Evolutionary conservation across 2,888 invertebrate genomes (phyloP).

Genomic region (Brachyptera risi): DNA sequence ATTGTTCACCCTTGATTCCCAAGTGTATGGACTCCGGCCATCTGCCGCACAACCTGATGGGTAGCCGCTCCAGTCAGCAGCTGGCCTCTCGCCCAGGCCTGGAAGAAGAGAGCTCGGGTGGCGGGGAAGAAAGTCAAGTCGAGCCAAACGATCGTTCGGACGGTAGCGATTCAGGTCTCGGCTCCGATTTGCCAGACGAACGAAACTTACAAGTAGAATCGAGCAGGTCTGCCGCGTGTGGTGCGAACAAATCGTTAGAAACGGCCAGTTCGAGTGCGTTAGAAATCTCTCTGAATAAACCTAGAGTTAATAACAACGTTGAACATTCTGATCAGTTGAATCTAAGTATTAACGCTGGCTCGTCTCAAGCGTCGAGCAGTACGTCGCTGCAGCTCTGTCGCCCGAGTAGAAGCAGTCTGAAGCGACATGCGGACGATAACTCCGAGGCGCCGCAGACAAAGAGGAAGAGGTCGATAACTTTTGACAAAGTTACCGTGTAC

Average conservation of each 20-base stretch:
- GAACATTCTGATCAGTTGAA: neutral
- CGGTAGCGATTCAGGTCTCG: conserved; percentile 80
- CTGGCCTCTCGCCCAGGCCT: neutral
- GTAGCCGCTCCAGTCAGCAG: neutral
- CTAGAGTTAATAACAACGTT: neutral
- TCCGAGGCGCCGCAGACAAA: conserved; percentile 40
- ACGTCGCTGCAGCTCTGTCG: neutral
- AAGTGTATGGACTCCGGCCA: neutral
- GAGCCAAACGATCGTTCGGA: conserved; percentile 55
- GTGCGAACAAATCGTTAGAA: too few species aligned
- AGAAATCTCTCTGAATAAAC: conserved; percentile 32
- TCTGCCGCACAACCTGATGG: neutral
- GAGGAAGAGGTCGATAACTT: conserved; percentile 77
- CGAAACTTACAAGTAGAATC: conserved; percentile 11
- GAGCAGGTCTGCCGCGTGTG: neutral
- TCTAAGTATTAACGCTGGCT: neutral
- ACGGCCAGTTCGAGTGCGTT: conserved; percentile 31
- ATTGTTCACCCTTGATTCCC: neutral
- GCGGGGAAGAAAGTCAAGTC: conserved; percentile 26
- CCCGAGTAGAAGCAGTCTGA: conserved; percentile 61
- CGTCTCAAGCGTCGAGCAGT: neutral
- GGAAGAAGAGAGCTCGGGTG: conserved; percentile 25
- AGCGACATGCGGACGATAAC: conserved; percentile 50
- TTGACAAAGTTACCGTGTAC: conserved; percentile 89
- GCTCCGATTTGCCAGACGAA: conserved; percentile 68